Evolutionary conservation across 2,113 vertebrate genomes (phyloP).

Genomic region (Nothocercus nigrocapillus): DNA sequence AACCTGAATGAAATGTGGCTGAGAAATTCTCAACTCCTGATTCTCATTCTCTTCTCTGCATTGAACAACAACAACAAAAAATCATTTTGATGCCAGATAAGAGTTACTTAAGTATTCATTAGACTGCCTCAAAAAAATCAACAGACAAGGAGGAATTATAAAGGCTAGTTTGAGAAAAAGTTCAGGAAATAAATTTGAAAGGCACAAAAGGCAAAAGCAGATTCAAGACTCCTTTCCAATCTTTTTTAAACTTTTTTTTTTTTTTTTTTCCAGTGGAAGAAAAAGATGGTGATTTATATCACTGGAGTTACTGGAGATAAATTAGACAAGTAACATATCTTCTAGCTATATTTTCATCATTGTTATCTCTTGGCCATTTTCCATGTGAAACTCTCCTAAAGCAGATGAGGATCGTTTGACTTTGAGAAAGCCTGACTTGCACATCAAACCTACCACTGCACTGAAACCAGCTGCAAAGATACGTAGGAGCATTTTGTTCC

Average conservation of each 20-base stretch:
- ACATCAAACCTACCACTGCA: neutral
- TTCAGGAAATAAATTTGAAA: neutral
- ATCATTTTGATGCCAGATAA: neutral
- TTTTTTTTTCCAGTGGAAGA: neutral
- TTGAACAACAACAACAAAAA: neutral
- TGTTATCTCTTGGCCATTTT: neutral
- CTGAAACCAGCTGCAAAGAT: neutral
- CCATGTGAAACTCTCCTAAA: neutral
- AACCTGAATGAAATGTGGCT: neutral
- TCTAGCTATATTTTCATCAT: neutral
- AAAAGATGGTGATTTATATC: neutral
- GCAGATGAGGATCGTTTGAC: neutral
- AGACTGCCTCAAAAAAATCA: neutral
- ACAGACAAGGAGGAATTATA: neutral
- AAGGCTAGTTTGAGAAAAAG: neutral
- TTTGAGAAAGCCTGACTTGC: neutral
- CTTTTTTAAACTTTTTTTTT: neutral
- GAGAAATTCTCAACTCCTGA: neutral
- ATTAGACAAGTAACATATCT: neutral
- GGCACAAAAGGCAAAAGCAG: neutral
- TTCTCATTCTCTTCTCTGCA: neutral
- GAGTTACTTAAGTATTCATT: neutral
- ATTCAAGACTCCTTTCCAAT: neutral
- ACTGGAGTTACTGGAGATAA: neutral
- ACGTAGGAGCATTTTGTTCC: neutral